Base-by-base conservation (phyloP, 2,888 invertebrate species). In the Drosophila parthenogenetica region DNA sequence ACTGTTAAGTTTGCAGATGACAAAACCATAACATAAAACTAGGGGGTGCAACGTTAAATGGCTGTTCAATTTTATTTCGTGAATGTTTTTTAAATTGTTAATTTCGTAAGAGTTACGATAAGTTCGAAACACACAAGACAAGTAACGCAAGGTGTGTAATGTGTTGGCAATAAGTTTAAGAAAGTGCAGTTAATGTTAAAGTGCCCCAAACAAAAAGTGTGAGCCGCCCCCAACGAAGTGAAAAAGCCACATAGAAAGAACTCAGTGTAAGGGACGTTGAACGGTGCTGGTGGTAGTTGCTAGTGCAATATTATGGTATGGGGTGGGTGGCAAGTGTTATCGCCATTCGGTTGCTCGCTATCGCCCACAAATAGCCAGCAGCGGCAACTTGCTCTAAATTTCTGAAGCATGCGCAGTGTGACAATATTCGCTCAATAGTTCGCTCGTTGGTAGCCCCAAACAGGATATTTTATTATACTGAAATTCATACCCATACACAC, bases 381-480 rank as follows among this genome's bases (percentile, higher is more conserved):
- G 82, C 82, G 77, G 66, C 70, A 68, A 77, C 64, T 77, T 83
- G 87, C 81, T 83, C 83, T 77, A 87, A 86, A 83, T 83, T 84
- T 71, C 19, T 51, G 17, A 62, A 43, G 71, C 77, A 73, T 77
- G 87, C 83, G 83, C 85, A 77, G 43, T 67, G 50, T 16, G 40
- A 40, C 13, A 8, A n/a, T 14, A 43, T 8, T n/a, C 57, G 32
- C 54, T 63, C 57, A 50, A 53, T 53, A 46, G 58, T 46, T 78
- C 72, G 57, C 73, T 71, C 57, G 68, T 68, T 76, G 64, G 72
- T 49, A 57, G 66, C 59, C 72, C 72, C 72, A 78, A 86, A 88
- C 87, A 89, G 90, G 90, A 90, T 90, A 90, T 90, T 90, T 89
- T 90, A 90, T 90, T 90, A 90, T 90, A 90, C 90, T 80, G 87